These are phyloP conservation scores for Orthosia gracilis DNA, from an alignment of 2,888 invertebrate species.

Conservation along the genomic window DNA sequence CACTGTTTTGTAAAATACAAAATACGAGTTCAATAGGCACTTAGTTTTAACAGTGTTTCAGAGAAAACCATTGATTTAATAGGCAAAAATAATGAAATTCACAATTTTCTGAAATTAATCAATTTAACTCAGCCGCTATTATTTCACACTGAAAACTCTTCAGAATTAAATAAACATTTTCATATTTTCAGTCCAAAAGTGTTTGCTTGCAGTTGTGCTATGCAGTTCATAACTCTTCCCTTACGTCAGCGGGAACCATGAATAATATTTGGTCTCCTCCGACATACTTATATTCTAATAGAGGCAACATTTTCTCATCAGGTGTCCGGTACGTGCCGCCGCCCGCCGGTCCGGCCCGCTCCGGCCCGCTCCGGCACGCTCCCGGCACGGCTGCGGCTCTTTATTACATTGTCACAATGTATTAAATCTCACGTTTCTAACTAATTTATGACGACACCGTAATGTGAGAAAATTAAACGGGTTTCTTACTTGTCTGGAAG, in stretches of 20 bases:
- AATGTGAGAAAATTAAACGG: slow-evolving; percentile 54
- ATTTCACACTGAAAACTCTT: neutral
- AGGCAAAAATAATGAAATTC: neutral
- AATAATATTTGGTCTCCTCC: slow-evolving; percentile 26
- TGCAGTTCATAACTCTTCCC: neutral
- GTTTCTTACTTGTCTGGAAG: slow-evolving; percentile 32
- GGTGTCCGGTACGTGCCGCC: slow-evolving; percentile 31
- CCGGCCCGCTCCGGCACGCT: neutral
- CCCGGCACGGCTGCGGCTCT: slow-evolving; percentile 20
- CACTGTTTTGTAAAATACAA: too few relatives aligned
- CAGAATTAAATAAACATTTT: neutral
- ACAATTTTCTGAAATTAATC: neutral
- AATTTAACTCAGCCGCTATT: neutral
- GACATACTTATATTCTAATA: slow-evolving; percentile 28
- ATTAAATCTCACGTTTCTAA: slow-evolving; percentile 52
- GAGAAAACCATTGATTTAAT: too few relatives aligned
- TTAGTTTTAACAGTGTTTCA: too few relatives aligned
- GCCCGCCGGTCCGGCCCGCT: slow-evolving; percentile 3
- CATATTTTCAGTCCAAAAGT: neutral
- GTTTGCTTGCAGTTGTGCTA: neutral
- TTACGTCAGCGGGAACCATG: slow-evolving; percentile 5
- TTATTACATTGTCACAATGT: slow-evolving; percentile 54
- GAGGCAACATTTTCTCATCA: slow-evolving; percentile 47
- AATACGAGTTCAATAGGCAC: too few relatives aligned
- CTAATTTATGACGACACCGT: slow-evolving; percentile 60